Percentiles rank a stretch among this genome's conserved stretches.
Evolutionary conservation across 2,888 invertebrate species (phyloP).

Genomic region (Pammene aurita): DNA sequence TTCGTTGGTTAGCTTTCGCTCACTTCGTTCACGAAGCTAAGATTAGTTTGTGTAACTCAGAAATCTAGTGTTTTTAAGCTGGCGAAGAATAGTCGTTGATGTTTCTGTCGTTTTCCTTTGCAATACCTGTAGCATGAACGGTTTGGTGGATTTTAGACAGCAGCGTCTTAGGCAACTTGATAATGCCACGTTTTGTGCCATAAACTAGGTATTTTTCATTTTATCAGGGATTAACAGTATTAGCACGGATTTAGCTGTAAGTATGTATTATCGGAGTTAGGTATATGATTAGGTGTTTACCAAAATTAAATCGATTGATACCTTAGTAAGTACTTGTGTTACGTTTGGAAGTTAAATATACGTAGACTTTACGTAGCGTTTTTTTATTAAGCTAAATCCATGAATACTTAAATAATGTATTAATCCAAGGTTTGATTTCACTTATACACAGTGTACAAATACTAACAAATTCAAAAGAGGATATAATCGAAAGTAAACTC

Average conservation of each 20-base stretch:
- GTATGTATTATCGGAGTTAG: neutral
- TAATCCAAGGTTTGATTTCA: conserved; percentile 8
- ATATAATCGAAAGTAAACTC: conserved; percentile 21
- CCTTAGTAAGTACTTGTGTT: too few species aligned
- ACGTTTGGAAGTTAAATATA: too few species aligned
- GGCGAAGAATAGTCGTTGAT: too few species aligned
- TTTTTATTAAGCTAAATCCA: too few species aligned
- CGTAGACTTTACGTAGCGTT: too few species aligned
- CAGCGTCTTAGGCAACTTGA: too few species aligned
- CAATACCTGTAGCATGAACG: too few species aligned
- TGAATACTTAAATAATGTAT: too few species aligned
- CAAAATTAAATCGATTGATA: neutral
- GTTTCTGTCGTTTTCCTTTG: too few species aligned
- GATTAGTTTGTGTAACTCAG: too few species aligned
- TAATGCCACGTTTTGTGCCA: neutral
- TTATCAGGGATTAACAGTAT: neutral
- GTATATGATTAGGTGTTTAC: neutral
- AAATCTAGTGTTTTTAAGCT: too few species aligned
- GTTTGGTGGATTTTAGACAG: too few species aligned
- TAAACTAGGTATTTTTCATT: neutral
- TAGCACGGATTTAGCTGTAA: conserved; percentile 1
- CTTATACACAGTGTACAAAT: neutral
- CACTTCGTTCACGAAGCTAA: neutral
- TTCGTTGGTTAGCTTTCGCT: neutral
- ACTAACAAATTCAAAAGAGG: conserved; percentile 17